Conservation (phyloP, 2,113 vertebrate species). For the Prionailurus viverrinus region DNA sequence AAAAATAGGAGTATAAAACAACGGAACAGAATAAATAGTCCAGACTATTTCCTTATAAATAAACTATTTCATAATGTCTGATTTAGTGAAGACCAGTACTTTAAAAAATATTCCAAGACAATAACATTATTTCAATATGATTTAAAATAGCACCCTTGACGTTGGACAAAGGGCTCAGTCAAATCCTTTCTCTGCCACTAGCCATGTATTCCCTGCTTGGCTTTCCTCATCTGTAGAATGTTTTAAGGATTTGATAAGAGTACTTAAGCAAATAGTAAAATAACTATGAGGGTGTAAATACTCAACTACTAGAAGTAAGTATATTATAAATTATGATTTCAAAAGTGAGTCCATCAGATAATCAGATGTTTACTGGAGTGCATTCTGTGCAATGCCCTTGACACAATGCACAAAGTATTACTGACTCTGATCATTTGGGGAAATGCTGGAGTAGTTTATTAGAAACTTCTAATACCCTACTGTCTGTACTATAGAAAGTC, state of each 20-base stretch:
- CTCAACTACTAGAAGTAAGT: background rate
- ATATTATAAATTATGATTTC: background rate
- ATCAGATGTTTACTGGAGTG: background rate
- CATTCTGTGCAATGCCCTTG: background rate
- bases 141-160: background rate
- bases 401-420: background rate
- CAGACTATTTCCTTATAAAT: too few relatives aligned
- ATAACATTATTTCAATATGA: background rate
- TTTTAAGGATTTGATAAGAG: background rate
- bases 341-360: background rate
- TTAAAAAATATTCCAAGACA: background rate
- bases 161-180: background rate
- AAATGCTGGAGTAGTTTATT: background rate
- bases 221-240: background rate
- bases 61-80: background rate
- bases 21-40: background rate
- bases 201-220: background rate
- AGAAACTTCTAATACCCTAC: fast-evolving
- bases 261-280: background rate
- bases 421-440: background rate
- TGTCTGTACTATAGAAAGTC: background rate
- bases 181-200: background rate
- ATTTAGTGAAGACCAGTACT: background rate
- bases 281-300: fast-evolving
- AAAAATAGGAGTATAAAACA: background rate